Percentiles rank a stretch among this genome's conserved stretches.
phyloP scores from a whole-genome alignment of 2,797 vertebrate genomes.

The Lagorchestes hirsutus region DNA sequence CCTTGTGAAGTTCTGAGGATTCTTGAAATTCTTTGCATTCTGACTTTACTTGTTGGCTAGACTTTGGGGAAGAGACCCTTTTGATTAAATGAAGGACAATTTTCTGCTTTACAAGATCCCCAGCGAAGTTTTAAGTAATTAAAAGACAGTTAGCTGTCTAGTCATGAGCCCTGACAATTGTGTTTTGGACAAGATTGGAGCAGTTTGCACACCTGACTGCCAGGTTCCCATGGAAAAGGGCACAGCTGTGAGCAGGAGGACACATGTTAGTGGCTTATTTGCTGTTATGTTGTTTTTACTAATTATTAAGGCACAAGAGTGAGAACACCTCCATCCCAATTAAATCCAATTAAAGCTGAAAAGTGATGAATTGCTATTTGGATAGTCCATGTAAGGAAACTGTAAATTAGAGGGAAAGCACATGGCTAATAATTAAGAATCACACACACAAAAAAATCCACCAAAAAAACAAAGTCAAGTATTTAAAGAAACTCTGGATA shows the following conservation, averaged over 20 bases:
- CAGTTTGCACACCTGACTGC: neutral
- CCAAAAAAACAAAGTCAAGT: conserved; percentile 71
- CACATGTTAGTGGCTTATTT: neutral
- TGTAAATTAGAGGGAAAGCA: conserved; percentile 62
- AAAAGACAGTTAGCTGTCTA: neutral
- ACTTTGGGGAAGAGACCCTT: conserved; percentile 2
- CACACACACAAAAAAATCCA: conserved; percentile 19
- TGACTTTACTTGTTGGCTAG: conserved; percentile 16
- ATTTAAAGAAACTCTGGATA: conserved; percentile 60
- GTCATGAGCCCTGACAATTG: too few relatives aligned
- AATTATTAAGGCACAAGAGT: neutral
- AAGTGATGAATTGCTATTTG: conserved; percentile 70
- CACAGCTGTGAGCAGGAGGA: neutral
- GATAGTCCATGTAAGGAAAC: conserved; percentile 60
- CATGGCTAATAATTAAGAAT: conserved; percentile 75
- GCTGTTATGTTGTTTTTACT: neutral
- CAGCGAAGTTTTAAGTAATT: neutral
- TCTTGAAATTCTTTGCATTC: neutral
- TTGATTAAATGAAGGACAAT: conserved; percentile 13
- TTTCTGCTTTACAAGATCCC: neutral
- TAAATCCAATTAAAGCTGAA: conserved; percentile 41
- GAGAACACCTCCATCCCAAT: conserved; percentile 19
- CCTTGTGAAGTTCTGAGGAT: neutral
- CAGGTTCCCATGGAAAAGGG: too few relatives aligned
- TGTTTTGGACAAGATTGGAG: neutral